A percentile compares a stretch with the other conserved stretches of the same genome.
Conservation (phyloP, 2,888 invertebrate genomes). For the Theodoxus fluviatilis region DNA sequence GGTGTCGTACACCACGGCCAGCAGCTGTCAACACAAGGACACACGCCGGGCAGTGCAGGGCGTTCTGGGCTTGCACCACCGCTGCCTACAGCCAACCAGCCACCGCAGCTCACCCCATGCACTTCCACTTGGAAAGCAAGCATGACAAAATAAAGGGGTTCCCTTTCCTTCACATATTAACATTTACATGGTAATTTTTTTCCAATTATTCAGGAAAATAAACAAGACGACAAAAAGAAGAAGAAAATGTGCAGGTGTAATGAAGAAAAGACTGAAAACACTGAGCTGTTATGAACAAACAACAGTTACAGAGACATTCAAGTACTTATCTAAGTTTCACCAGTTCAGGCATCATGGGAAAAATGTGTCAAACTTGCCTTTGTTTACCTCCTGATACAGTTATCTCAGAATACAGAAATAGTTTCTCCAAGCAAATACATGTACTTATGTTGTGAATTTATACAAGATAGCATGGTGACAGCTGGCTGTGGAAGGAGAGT, state of each 20-base stretch:
- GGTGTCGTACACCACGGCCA: constrained; percentile 89
- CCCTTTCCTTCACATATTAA: too few relatives aligned
- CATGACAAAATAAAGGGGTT: neutral
- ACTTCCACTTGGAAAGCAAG: neutral
- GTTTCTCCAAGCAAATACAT: too few relatives aligned
- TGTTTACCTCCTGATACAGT: too few relatives aligned
- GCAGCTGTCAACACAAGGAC: constrained; percentile 78
- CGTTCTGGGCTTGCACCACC: too few relatives aligned
- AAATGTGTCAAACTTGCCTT: too few relatives aligned
- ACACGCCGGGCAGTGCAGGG: too few relatives aligned
- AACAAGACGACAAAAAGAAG: neutral
- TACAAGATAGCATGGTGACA: neutral
- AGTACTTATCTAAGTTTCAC: neutral
- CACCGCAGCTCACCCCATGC: neutral
- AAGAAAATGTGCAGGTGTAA: neutral
- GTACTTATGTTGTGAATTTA: neutral
- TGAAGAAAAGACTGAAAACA: neutral
- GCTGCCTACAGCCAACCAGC: neutral
- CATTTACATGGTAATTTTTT: too few relatives aligned
- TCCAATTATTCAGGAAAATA: too few relatives aligned
- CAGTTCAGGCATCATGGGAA: too few relatives aligned
- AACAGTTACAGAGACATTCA: neutral
- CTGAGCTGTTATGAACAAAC: neutral
- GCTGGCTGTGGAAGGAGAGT: too few relatives aligned
- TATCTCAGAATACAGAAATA: neutral